Percentiles rank a stretch among this genome's conserved stretches.
Conservation (phyloP, 2,797 vertebrate species). For the Tolypeutes matacus region DNA sequence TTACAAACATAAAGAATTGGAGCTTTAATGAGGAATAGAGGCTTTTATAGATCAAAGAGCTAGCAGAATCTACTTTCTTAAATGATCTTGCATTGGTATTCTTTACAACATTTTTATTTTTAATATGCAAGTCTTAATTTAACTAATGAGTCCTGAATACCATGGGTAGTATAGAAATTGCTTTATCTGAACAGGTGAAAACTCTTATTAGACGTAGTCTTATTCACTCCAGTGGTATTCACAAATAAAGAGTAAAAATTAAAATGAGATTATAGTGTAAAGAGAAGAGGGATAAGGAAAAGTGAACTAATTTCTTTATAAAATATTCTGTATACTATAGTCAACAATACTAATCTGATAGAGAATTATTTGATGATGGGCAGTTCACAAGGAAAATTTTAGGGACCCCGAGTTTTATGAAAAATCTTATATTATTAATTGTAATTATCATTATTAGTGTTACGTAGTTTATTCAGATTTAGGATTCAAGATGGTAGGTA, state of each 20-base stretch:
- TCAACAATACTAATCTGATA: not conserved
- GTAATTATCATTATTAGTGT: not conserved
- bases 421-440: not conserved
- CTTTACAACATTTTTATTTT: not conserved
- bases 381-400: not conserved
- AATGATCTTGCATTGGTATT: not conserved
- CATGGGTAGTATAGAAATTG: not conserved
- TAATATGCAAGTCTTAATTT: not conserved
- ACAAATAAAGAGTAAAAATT: not conserved
- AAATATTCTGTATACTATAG: not conserved
- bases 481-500: not conserved
- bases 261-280: not conserved
- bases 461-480: not conserved
- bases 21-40: not conserved
- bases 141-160: not conserved
- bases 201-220: not conserved
- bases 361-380: not conserved
- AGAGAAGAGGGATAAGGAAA: not conserved
- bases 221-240: not conserved
- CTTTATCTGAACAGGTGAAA: not conserved
- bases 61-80: not conserved
- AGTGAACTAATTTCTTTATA: not conserved
- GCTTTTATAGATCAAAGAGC: not conserved
- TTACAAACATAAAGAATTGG: not conserved
- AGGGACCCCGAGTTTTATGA: not conserved